A percentile compares a stretch with the other conserved stretches of the same genome.
These are phyloP conservation scores for Dicyrtoma fusca DNA, from an alignment of 2,888 invertebrate genomes.

Conservation along the genomic window DNA sequence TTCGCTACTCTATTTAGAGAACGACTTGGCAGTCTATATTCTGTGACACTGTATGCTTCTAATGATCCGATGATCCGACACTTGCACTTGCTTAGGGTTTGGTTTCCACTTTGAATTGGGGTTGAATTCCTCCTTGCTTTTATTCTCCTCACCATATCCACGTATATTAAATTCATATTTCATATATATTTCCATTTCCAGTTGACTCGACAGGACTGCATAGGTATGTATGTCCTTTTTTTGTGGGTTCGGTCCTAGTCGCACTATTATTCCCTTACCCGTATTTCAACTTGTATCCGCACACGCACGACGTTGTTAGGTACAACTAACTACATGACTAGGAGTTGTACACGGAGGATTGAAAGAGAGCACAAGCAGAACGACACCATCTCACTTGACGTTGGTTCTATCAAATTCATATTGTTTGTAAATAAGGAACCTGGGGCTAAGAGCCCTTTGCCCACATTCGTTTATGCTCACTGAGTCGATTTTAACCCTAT, in stretches of 20 bases:
- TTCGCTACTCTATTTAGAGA: neutral
- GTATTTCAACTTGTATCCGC: neutral
- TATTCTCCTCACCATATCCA: slow-evolving; percentile 6
- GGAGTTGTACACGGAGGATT: no score
- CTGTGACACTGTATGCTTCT: slow-evolving; percentile 14
- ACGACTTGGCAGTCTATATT: no score
- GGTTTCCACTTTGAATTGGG: slow-evolving; percentile 22
- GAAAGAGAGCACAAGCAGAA: neutral
- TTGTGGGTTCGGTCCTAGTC: neutral
- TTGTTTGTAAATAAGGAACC: slow-evolving; percentile 34
- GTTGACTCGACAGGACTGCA: neutral
- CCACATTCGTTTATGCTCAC: slow-evolving; percentile 22
- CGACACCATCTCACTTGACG: slow-evolving; percentile 28
- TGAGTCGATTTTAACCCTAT: slow-evolving; percentile 20
- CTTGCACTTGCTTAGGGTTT: slow-evolving; percentile 22
- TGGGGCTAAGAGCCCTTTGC: slow-evolving; percentile 11
- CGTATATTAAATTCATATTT: slow-evolving; percentile 18
- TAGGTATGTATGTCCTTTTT: neutral
- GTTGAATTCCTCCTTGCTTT: slow-evolving; percentile 18
- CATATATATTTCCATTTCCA: slow-evolving; percentile 29
- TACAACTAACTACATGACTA: no score
- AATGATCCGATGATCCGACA: slow-evolving; percentile 33
- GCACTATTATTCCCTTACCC: neutral
- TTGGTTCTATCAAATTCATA: slow-evolving; percentile 29
- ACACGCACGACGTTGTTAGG: neutral